Conservation (phyloP, 1,140 invertebrate genomes). For the Rhopalosiphum maidis region DNA sequence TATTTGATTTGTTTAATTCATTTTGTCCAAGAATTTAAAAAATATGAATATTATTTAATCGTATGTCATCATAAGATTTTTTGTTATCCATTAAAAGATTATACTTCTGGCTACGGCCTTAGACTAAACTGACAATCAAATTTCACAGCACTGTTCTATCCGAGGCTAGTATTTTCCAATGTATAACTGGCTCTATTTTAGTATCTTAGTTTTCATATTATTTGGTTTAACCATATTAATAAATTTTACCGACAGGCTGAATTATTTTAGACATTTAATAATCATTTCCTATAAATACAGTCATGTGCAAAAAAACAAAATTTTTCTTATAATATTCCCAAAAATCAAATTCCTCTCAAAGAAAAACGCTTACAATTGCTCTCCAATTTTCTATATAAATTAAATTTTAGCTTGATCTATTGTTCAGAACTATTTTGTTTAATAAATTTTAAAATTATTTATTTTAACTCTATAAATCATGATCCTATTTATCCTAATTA, state of each 20-base stretch:
- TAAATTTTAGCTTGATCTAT: no score
- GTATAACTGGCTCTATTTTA: background rate
- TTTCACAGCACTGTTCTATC: background rate
- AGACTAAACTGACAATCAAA: background rate
- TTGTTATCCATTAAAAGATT: background rate
- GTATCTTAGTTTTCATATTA: background rate
- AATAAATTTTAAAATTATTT: no score
- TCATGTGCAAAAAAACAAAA: background rate
- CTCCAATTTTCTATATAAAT: no score
- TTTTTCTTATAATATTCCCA: background rate
- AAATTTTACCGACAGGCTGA: background rate
- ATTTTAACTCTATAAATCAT: no score
- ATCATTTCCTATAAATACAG: background rate
- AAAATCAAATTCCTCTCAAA: no score
- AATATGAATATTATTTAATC: background rate
- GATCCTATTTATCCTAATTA: no score
- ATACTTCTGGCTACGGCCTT: background rate
- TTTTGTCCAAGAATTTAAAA: background rate
- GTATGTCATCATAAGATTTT: background rate
- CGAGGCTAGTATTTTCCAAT: background rate
- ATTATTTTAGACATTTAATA: background rate
- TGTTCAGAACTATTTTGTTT: no score
- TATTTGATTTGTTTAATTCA: background rate
- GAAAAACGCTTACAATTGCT: no score
- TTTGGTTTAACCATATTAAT: background rate